phyloP scores from a whole-genome alignment of 2,888 invertebrate species.

The Hydraecia micacea region DNA sequence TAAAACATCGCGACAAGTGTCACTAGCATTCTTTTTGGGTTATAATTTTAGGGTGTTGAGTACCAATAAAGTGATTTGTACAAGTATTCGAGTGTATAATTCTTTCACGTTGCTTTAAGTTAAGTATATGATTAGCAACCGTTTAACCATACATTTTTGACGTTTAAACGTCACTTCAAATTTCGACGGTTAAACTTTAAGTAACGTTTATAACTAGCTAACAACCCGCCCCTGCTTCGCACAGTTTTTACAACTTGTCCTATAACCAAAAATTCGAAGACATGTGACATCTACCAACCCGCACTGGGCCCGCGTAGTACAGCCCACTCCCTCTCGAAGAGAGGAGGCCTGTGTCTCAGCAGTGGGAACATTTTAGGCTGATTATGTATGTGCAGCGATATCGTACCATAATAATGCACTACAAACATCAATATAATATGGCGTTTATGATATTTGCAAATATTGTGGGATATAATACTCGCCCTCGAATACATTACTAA shows the following conservation, averaged over 20 bases:
- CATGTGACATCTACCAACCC: too few species aligned
- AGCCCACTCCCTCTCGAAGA: too few species aligned
- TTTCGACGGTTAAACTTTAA: too few species aligned
- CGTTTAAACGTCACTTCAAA: background rate
- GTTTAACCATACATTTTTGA: background rate
- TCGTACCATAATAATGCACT: slow-evolving; percentile 18
- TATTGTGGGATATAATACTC: slow-evolving; percentile 26
- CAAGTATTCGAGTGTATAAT: background rate
- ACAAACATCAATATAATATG: slow-evolving; percentile 26
- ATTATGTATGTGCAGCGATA: background rate
- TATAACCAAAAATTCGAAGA: too few species aligned
- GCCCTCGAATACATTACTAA: slow-evolving; percentile 33
- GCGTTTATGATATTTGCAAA: slow-evolving; percentile 39
- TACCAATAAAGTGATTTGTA: background rate
- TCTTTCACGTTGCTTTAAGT: background rate
- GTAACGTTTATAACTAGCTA: too few species aligned
- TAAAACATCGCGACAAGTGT: background rate
- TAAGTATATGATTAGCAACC: background rate
- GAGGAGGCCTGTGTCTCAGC: too few species aligned
- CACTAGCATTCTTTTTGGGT: background rate
- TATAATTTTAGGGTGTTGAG: background rate
- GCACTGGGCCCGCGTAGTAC: too few species aligned
- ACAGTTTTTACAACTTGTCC: background rate
- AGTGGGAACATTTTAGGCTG: too few species aligned
- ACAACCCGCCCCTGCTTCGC: background rate